Percentiles rank a stretch among this genome's conserved stretches.
Conservation (phyloP, 2,888 invertebrate species). For the Cenopis cana region DNA sequence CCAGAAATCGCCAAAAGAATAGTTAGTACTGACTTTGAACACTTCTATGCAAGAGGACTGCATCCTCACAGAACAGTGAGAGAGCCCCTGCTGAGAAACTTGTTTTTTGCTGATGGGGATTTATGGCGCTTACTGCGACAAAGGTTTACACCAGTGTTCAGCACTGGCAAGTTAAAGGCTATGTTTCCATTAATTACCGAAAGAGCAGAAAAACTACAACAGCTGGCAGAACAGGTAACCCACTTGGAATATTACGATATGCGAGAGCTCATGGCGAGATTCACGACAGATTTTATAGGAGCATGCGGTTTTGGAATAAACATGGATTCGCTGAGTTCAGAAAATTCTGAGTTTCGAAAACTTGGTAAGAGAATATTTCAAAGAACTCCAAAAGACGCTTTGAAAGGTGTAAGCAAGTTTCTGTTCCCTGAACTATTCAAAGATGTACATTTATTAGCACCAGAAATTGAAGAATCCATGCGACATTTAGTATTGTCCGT, state of each 20-base stretch:
- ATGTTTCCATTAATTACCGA: slow-evolving; percentile 77
- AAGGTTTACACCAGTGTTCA: slow-evolving; percentile 74
- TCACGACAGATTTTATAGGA: slow-evolving; percentile 77
- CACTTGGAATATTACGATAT: slow-evolving; percentile 66
- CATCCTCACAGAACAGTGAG: slow-evolving; percentile 65
- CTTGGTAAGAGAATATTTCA: slow-evolving; percentile 72
- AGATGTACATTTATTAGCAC: slow-evolving; percentile 62
- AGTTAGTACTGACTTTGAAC: slow-evolving; percentile 68
- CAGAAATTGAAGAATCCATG: slow-evolving; percentile 66
- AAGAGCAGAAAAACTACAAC: slow-evolving; percentile 69
- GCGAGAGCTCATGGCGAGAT: slow-evolving; percentile 76
- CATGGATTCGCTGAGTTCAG: slow-evolving; percentile 68
- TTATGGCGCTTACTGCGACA: slow-evolving; percentile 73
- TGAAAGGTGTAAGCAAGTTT: slow-evolving; percentile 62
- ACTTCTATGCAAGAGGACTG: slow-evolving; percentile 70
- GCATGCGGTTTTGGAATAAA: slow-evolving; percentile 76
- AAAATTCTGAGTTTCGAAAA: slow-evolving; percentile 72
- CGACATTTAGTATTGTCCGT: slow-evolving; percentile 63
- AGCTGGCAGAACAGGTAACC: slow-evolving; percentile 62
- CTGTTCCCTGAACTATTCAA: slow-evolving; percentile 72
- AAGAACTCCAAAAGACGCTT: slow-evolving; percentile 62
- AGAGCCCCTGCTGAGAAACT: slow-evolving; percentile 71
- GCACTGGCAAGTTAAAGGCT: slow-evolving; percentile 72
- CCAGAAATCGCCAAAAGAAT: slow-evolving; percentile 71
- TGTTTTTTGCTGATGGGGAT: slow-evolving; percentile 76